These are phyloP conservation scores for Myzus persicae DNA, from an alignment of 1,140 invertebrate genomes.

Conservation along the genomic window DNA sequence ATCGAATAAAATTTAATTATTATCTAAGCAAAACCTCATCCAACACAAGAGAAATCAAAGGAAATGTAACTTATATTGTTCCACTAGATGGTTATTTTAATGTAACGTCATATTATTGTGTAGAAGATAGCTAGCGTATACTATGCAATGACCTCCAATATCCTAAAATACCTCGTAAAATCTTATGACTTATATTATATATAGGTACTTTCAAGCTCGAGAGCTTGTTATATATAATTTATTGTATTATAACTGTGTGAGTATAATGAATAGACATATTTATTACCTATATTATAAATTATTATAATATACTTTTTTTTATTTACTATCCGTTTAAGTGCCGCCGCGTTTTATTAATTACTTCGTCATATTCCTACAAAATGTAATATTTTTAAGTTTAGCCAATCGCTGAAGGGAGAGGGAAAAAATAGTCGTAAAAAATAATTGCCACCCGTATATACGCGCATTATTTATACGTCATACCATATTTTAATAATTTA, in stretches of 20 bases:
- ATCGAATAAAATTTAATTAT: too few species aligned
- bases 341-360: background rate
- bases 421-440: background rate
- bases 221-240: background rate
- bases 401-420: background rate
- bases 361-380: background rate
- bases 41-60: too few species aligned
- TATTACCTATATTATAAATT: background rate
- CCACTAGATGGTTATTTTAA: background rate
- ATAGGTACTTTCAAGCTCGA: background rate
- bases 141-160: background rate
- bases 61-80: background rate
- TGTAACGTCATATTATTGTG: background rate
- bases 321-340: background rate
- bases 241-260: background rate
- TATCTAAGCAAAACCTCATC: too few species aligned
- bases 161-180: background rate
- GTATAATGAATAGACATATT: background rate
- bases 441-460: conserved; percentile 7
- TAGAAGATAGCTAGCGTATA: too few species aligned
- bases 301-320: background rate
- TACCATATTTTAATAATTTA: background rate
- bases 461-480: background rate
- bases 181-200: background rate
- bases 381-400: background rate